Conservation (phyloP, 2,888 invertebrate species). For the Drosophila putrida region DNA sequence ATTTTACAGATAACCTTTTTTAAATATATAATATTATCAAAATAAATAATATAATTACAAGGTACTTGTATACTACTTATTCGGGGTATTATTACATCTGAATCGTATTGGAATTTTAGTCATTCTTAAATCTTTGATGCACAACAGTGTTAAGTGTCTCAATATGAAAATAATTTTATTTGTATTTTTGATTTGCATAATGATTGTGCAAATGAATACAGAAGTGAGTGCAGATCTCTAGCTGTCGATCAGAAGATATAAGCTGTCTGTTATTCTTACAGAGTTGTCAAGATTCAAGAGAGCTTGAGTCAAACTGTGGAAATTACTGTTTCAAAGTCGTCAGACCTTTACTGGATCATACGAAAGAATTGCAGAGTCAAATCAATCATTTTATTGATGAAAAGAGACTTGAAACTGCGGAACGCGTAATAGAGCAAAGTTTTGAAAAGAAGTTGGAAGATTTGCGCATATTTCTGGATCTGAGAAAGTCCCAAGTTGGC, state of each 20-base stretch:
- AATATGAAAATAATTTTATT: too few species aligned
- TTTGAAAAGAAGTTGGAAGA: not conserved
- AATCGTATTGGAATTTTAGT: too few species aligned
- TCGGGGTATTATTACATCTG: too few species aligned
- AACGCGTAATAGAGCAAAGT: too few species aligned
- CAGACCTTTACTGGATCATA: conserved; percentile 3
- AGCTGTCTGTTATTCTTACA: not conserved
- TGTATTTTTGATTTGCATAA: too few species aligned
- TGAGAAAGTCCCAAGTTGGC: not conserved
- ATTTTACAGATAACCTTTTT: too few species aligned
- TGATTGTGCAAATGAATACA: not conserved
- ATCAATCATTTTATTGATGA: not conserved
- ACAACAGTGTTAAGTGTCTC: too few species aligned
- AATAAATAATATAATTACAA: too few species aligned
- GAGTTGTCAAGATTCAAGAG: not conserved
- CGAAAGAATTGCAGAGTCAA: not conserved
- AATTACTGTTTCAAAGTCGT: conserved; percentile 6
- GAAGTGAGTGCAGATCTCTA: not conserved
- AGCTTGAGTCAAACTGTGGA: conserved; percentile 7
- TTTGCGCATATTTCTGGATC: not conserved
- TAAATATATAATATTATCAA: too few species aligned
- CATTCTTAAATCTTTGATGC: too few species aligned
- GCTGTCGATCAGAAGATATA: not conserved
- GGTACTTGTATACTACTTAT: too few species aligned
- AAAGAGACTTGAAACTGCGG: not conserved